Conservation (phyloP, 2,888 invertebrate genomes). For the Volucella bombylans region DNA sequence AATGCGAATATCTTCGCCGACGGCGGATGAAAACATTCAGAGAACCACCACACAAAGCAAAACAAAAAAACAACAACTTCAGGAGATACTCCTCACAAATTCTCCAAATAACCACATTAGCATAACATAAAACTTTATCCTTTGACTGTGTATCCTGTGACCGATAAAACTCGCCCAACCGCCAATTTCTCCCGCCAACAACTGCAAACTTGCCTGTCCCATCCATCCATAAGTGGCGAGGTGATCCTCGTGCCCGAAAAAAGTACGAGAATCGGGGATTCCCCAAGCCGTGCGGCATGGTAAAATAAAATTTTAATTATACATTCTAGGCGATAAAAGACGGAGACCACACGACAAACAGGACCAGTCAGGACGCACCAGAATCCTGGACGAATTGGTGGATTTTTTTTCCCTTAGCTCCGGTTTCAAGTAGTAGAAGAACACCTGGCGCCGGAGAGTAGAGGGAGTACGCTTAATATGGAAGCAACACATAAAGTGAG, state of each 20-base stretch:
- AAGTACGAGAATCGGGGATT: conserved; percentile 8
- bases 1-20: conserved; percentile 17
- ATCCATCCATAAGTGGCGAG: conserved; percentile 1
- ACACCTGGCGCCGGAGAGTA: conserved; percentile 2
- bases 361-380: neutral
- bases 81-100: conserved; percentile 39
- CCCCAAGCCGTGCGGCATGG: conserved; percentile 16
- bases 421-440: neutral
- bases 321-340: conserved; percentile 54
- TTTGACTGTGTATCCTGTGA: conserved; percentile 39
- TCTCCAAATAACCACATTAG: conserved; percentile 69
- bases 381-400: neutral
- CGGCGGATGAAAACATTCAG: conserved; percentile 19
- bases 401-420: neutral
- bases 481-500: conserved; percentile 56
- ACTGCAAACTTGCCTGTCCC: conserved; percentile 33
- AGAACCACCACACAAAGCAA: neutral
- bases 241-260: conserved; percentile 12
- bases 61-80: conserved; percentile 2
- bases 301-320: conserved; percentile 67
- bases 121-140: conserved; percentile 69
- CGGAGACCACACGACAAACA: conserved; percentile 54
- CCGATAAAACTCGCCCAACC: conserved; percentile 16
- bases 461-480: conserved; percentile 15
- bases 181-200: neutral